These are phyloP conservation scores for Balaenoptera acutorostrata DNA, from an alignment of 2,113 vertebrate species.

Conservation along the genomic window DNA sequence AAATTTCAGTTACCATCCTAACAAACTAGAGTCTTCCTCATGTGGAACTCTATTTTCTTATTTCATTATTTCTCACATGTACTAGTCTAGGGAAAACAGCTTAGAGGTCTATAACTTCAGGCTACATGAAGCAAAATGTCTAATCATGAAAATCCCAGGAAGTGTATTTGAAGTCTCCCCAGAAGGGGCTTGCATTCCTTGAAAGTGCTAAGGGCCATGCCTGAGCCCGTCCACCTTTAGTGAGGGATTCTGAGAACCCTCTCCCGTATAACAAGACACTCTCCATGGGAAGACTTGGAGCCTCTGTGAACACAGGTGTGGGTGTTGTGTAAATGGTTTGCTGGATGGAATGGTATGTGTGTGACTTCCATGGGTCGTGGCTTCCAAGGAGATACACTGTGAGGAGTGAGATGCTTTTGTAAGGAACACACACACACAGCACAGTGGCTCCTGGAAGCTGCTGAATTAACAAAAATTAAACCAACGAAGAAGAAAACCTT, in stretches of 20 bases:
- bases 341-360: not conserved
- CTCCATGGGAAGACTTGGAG: not conserved
- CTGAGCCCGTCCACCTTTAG: not conserved
- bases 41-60: not conserved
- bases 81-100: not conserved
- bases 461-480: not conserved
- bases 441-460: not conserved
- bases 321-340: not conserved
- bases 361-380: not conserved
- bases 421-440: not conserved
- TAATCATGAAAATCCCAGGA: not conserved
- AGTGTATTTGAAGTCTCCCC: not conserved
- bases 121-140: not conserved
- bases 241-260: not conserved
- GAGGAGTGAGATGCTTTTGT: rapidly evolving
- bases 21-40: not conserved
- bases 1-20: not conserved
- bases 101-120: not conserved
- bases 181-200: not conserved
- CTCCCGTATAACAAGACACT: not conserved
- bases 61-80: not conserved
- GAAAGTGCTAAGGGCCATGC: not conserved
- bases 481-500: not conserved
- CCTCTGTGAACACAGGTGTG: rapidly evolving
- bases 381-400: not conserved